Conservation (phyloP, 2,113 vertebrate genomes). For the Bufo bufo region DNA sequence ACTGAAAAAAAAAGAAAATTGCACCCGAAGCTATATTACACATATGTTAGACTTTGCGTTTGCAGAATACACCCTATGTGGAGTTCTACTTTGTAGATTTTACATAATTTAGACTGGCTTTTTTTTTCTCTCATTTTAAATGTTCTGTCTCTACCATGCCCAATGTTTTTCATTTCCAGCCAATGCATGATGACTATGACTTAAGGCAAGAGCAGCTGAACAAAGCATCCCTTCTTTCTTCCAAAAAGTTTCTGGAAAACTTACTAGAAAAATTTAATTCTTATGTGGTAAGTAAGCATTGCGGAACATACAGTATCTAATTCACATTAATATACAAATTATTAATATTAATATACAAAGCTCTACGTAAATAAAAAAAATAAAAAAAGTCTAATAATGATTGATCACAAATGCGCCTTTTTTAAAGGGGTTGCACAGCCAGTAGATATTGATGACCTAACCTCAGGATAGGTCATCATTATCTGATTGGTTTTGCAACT, state of each 20-base stretch:
- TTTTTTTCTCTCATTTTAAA: not conserved
- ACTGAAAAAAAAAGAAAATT: too few species aligned
- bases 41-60: not conserved
- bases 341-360: not conserved
- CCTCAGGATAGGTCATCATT: too few species aligned
- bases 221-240: slow-evolving; percentile 97
- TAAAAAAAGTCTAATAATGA: too few species aligned
- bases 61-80: too few species aligned
- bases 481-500: too few species aligned
- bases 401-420: too few species aligned
- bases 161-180: slow-evolving; percentile 70
- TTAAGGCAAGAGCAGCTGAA: slow-evolving; percentile 97
- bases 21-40: too few species aligned
- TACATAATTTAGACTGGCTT: not conserved
- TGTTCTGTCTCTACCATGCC: not conserved
- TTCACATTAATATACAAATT: not conserved
- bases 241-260: slow-evolving; percentile 98
- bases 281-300: slow-evolving; percentile 84
- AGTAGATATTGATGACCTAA: too few species aligned
- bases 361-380: too few species aligned
- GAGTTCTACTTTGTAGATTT: not conserved
- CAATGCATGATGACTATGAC: slow-evolving; percentile 99
- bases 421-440: too few species aligned
- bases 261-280: slow-evolving; percentile 97
- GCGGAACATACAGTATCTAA: not conserved